Conservation (phyloP, 2,797 vertebrate genomes). For the Takifugu ocellatus region DNA sequence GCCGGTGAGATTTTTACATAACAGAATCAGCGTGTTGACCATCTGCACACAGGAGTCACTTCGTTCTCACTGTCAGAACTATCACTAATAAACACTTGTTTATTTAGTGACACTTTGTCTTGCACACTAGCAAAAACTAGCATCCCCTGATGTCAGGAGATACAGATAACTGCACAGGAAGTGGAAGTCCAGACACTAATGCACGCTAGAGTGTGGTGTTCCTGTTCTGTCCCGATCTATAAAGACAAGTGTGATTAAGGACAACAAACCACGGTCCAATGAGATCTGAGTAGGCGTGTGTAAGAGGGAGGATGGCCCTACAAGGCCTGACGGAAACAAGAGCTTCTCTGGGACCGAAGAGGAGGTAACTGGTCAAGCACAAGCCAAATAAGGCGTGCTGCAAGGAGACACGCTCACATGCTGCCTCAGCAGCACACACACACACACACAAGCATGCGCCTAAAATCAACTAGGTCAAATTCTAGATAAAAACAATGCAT, state of each 20-base stretch:
- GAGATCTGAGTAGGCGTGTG: slow-evolving; percentile 40
- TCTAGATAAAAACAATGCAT: slow-evolving; percentile 1
- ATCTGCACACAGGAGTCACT: too few species aligned
- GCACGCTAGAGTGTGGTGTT: slow-evolving; percentile 14
- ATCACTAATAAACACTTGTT: too few species aligned
- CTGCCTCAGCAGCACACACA: slow-evolving; percentile 11
- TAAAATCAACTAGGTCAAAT: slow-evolving; percentile 14
- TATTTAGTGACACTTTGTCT: too few species aligned
- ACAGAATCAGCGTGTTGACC: too few species aligned
- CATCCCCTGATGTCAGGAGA: neutral
- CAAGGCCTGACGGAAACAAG: slow-evolving; percentile 80
- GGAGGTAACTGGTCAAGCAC: slow-evolving; percentile 76
- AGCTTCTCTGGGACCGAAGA: slow-evolving; percentile 69
- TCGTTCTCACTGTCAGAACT: too few species aligned
- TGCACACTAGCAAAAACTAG: too few species aligned
- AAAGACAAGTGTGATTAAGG: slow-evolving; percentile 10
- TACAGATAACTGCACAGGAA: slow-evolving; percentile 11
- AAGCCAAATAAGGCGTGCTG: slow-evolving; percentile 87
- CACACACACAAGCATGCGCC: slow-evolving; percentile 10
- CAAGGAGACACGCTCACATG: slow-evolving; percentile 44
- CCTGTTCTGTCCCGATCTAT: slow-evolving; percentile 22
- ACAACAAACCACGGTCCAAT: slow-evolving; percentile 39
- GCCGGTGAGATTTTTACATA: too few species aligned
- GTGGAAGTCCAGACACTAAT: slow-evolving; percentile 2
- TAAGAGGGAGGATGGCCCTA: slow-evolving; percentile 77